Percentiles rank a stretch among this genome's conserved stretches.
These are phyloP conservation scores for Donacobius atricapilla DNA, from an alignment of 2,113 vertebrate genomes.

Conservation along the genomic window DNA sequence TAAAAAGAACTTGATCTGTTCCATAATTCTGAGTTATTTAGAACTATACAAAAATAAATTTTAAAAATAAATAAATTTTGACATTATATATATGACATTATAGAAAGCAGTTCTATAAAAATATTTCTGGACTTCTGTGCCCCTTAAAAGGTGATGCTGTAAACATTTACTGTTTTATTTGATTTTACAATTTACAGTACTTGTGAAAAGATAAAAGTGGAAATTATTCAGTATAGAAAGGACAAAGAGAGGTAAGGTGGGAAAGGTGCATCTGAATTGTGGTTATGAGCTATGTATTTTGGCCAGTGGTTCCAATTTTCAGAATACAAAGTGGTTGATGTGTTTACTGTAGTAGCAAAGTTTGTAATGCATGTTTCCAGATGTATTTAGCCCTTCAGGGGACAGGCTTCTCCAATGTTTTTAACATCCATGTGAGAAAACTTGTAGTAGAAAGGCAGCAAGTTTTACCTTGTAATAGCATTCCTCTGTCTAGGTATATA, in stretches of 20 bases:
- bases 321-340: not conserved
- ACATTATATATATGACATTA: not conserved
- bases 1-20: not conserved
- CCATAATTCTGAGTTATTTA: not conserved
- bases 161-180: not conserved
- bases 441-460: not conserved
- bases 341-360: not conserved
- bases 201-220: not conserved
- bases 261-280: not conserved
- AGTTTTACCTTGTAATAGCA: not conserved
- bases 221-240: not conserved
- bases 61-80: not conserved
- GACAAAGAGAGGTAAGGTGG: not conserved
- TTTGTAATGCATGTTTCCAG: not conserved
- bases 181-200: not conserved
- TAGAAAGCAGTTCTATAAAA: not conserved
- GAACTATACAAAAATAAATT: not conserved
- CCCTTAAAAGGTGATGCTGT: not conserved
- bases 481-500: not conserved
- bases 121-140: not conserved
- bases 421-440: not conserved
- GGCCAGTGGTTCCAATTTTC: not conserved
- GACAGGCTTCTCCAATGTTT: not conserved
- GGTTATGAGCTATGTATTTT: not conserved
- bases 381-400: not conserved